Evolutionary conservation across 2,797 vertebrate genomes (phyloP).

Genomic region (Nannoperca obscura): DNA sequence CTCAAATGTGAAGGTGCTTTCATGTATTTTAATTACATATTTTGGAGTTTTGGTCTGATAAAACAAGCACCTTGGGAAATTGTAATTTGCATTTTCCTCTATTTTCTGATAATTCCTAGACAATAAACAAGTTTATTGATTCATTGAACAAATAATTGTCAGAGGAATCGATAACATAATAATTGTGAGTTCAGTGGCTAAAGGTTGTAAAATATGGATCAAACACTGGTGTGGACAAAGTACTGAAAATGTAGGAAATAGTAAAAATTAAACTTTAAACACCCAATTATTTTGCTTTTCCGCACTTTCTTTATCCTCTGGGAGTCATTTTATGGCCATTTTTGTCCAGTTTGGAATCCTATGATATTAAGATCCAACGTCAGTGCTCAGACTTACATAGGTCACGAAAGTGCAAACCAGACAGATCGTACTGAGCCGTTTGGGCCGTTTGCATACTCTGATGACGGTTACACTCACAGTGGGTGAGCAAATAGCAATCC

Average conservation of each 20-base stretch:
- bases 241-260: not conserved
- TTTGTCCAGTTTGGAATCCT: not conserved
- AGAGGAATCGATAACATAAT: not conserved
- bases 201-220: not conserved
- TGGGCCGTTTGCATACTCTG: constrained; percentile 28
- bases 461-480: constrained; percentile 41
- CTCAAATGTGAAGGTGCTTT: not conserved
- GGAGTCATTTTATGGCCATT: not conserved
- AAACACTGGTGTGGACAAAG: not conserved
- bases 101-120: not conserved
- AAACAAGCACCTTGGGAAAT: constrained; percentile 5
- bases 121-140: not conserved
- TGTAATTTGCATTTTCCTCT: not conserved
- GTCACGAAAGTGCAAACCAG: not conserved
- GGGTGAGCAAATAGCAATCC: constrained; percentile 35
- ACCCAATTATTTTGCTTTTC: not conserved
- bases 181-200: not conserved
- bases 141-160: not conserved
- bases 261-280: not conserved
- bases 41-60: not conserved
- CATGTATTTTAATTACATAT: not conserved
- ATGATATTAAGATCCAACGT: not conserved
- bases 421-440: constrained; percentile 12
- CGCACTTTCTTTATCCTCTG: not conserved
- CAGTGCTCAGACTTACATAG: not conserved